Base-by-base conservation (phyloP, 2,113 vertebrate genomes). In the Thalassoma bifasciatum region DNA sequence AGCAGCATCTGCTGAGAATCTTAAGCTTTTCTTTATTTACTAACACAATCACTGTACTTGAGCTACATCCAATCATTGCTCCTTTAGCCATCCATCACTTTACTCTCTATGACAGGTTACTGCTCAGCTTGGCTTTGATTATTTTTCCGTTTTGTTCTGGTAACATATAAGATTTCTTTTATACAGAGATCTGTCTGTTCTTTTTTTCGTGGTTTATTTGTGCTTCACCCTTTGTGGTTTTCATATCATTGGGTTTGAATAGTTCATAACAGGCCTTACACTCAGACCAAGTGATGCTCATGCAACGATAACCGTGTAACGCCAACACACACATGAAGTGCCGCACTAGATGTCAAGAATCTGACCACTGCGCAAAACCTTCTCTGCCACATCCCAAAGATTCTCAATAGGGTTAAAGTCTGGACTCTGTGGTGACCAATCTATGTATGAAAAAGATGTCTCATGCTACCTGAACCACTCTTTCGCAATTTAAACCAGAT, bases 101-200 rank as follows among this genome's bases (percentile, higher is more conserved):
- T 56, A 9, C 64, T 81, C 81, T 84, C 81, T 77, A 10, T 81
- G 86, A 83, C 80, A 62, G 64, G 37, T 82, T 36, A 8, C 46
- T 8, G 53, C 52, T 34, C n/a, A 40, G 12, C 14, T 66, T 61
- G 3, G 42, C 44, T 46, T 8, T 46, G 49, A 52, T 24, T 30
- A 7, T n/a, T n/a, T n/a, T n/a, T n/a, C n/a, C n/a, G n/a, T n/a
- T n/a, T n/a, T n/a, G n/a, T n/a, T n/a, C n/a, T n/a, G n/a, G 44
- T n/a, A n/a, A n/a, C n/a, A n/a, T n/a, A n/a, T n/a, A n/a, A n/a
- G n/a, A n/a, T n/a, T n/a, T n/a, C n/a, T n/a, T n/a, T n/a, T n/a
- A n/a, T n/a, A n/a, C n/a, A n/a, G n/a, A n/a, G n/a, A n/a, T n/a
- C n/a, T n/a, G n/a, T n/a, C n/a, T n/a, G 17, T 16, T 49, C 46